Conservation (phyloP, 2,888 invertebrate genomes). For the Xylocampa areola region DNA sequence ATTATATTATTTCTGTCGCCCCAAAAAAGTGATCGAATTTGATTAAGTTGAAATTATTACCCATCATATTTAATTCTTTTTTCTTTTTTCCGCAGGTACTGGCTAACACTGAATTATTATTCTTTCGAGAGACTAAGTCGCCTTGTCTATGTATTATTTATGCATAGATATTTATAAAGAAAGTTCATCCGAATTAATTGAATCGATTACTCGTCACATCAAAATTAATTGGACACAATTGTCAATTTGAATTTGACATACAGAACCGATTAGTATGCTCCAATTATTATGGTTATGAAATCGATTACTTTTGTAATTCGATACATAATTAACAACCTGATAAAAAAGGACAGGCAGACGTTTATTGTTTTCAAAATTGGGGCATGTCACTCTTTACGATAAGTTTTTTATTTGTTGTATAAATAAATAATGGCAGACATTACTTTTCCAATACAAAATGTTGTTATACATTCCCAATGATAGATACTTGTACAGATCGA, state of each 20-base stretch:
- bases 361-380: slow-evolving; percentile 14
- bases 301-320: slow-evolving; percentile 32
- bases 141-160: no score
- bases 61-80: no score
- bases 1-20: no score
- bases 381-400: slow-evolving; percentile 9
- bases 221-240: slow-evolving; percentile 34
- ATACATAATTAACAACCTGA: slow-evolving; percentile 12
- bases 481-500: slow-evolving; percentile 1
- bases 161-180: no score
- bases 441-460: background rate
- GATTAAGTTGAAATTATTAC: no score
- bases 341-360: background rate
- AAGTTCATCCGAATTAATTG: slow-evolving; percentile 3
- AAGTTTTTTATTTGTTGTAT: no score
- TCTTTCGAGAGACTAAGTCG: no score
- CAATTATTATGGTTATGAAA: slow-evolving; percentile 18
- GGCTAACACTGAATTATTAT: no score
- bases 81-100: no score
- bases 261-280: slow-evolving; percentile 25
- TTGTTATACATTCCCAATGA: no score
- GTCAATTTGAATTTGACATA: slow-evolving; percentile 34
- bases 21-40: no score
- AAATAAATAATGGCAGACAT: no score
- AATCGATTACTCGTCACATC: slow-evolving; percentile 8